Evolutionary conservation across 2,888 invertebrate genomes (phyloP).

Genomic region (Epistrophe eligans): DNA sequence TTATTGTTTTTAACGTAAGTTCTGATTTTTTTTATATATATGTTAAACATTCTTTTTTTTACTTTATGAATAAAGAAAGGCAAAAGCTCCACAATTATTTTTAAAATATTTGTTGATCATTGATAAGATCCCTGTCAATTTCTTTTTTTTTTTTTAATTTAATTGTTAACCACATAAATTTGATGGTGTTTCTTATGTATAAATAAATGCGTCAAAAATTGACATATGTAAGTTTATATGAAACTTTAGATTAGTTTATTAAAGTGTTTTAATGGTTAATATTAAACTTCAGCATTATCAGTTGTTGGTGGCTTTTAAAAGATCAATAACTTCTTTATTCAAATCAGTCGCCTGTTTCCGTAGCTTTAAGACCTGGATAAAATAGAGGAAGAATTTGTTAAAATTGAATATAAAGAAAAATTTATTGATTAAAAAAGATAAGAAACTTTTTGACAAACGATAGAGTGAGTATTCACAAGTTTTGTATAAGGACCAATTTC

Average conservation of each 20-base stretch:
- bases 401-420: no score
- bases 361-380: slow-evolving; percentile 85
- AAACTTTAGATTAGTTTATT: slow-evolving; percentile 54
- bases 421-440: no score
- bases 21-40: not conserved
- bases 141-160: slow-evolving; percentile 23
- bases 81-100: slow-evolving; percentile 63
- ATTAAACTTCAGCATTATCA: slow-evolving; percentile 22
- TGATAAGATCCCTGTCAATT: slow-evolving; percentile 56
- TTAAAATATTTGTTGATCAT: slow-evolving; percentile 57
- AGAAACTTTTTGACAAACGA: no score
- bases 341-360: slow-evolving; percentile 87
- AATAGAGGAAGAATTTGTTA: not conserved
- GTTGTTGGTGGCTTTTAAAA: slow-evolving; percentile 77
- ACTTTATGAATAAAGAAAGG: slow-evolving; percentile 57
- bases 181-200: slow-evolving; percentile 47
- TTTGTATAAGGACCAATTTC: no score
- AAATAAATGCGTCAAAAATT: slow-evolving; percentile 83
- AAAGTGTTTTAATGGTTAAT: slow-evolving; percentile 23
- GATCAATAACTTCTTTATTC: slow-evolving; percentile 84
- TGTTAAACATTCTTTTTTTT: slow-evolving; percentile 24
- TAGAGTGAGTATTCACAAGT: no score
- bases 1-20: slow-evolving; percentile 5
- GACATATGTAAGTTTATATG: slow-evolving; percentile 78
- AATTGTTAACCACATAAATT: slow-evolving; percentile 46